These are phyloP conservation scores for Pseudomyrmex pallidus DNA, from an alignment of 1,140 invertebrate species.

Conservation along the genomic window DNA sequence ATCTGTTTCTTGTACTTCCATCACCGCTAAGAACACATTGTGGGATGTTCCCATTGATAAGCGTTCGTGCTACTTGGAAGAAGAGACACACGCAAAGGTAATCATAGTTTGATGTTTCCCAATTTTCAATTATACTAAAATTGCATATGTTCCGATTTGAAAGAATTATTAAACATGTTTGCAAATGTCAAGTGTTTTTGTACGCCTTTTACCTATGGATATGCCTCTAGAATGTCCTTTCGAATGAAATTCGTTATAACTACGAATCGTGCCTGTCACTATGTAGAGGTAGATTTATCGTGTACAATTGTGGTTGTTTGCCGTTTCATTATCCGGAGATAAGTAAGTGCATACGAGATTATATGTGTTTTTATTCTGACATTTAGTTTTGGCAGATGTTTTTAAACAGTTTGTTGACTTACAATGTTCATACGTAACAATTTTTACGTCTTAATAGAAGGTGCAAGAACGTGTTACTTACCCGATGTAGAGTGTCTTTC, in stretches of 20 bases:
- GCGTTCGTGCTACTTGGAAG: slow-evolving; percentile 73
- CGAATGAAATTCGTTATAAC: slow-evolving; percentile 68
- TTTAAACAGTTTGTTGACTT: too few relatives aligned
- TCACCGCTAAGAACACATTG: slow-evolving; percentile 61
- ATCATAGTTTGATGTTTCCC: too few relatives aligned
- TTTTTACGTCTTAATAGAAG: slow-evolving; percentile 30
- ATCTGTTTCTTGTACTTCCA: slow-evolving; percentile 64
- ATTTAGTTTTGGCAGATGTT: too few relatives aligned
- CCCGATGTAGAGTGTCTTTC: slow-evolving; percentile 74
- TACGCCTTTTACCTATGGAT: not conserved
- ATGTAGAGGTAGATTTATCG: slow-evolving; percentile 61
- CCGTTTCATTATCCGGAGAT: slow-evolving; percentile 77
- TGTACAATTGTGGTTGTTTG: slow-evolving; percentile 72
- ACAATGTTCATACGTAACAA: too few relatives aligned
- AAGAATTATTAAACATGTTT: too few relatives aligned
- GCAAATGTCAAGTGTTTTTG: too few relatives aligned
- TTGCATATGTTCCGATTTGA: not conserved
- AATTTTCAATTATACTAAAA: not conserved
- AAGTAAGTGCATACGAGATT: slow-evolving; percentile 44
- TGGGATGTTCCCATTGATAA: slow-evolving; percentile 51
- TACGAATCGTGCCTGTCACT: slow-evolving; percentile 62
- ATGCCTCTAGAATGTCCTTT: not conserved
- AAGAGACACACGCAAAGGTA: slow-evolving; percentile 62
- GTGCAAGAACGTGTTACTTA: slow-evolving; percentile 68
- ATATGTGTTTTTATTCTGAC: too few relatives aligned